These are phyloP conservation scores for Bothrops jararaca DNA, from an alignment of 2,113 vertebrate genomes.

Conservation along the genomic window DNA sequence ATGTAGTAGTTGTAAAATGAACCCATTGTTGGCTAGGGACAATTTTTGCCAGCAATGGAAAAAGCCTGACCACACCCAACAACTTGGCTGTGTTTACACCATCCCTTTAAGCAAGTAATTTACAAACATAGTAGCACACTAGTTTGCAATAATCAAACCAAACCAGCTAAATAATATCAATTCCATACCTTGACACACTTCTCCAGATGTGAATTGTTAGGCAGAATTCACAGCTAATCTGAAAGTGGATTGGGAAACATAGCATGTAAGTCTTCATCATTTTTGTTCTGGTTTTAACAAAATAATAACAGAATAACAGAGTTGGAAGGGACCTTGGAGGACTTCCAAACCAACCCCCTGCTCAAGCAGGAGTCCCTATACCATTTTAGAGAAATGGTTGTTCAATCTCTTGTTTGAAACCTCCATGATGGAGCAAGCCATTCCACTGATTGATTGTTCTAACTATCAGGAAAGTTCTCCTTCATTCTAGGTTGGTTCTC, in stretches of 20 bases:
- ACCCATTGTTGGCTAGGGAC: no score
- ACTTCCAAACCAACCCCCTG: not conserved
- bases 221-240: not conserved
- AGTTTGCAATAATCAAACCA: not conserved
- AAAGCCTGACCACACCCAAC: not conserved
- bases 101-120: not conserved
- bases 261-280: not conserved
- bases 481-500: not conserved
- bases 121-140: not conserved
- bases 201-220: not conserved
- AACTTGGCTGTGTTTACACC: not conserved
- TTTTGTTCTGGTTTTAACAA: not conserved
- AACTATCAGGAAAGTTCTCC: not conserved
- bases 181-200: not conserved
- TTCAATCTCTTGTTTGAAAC: not conserved
- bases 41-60: no score
- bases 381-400: not conserved
- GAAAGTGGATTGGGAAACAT: not conserved
- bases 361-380: not conserved
- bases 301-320: no score
- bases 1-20: no score
- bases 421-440: not conserved
- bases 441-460: not conserved
- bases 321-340: no score
- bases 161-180: not conserved